A percentile compares a stretch with the other conserved stretches of the same genome.
These are phyloP conservation scores for Bradysia coprophila DNA, from an alignment of 1,140 invertebrate genomes.

Conservation along the genomic window DNA sequence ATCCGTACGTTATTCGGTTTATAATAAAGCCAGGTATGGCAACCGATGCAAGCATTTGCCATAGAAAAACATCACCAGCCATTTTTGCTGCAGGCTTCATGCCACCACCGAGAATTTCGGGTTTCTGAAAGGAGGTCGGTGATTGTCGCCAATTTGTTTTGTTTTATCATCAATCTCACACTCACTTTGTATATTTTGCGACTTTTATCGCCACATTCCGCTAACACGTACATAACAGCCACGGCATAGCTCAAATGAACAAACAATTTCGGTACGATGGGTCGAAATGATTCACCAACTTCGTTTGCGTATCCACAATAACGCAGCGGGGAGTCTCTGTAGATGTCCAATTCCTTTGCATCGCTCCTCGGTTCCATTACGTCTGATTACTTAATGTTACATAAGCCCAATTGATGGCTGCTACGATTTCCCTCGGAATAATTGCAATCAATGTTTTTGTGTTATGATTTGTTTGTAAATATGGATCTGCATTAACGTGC, in stretches of 20 bases:
- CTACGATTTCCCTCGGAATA: too few relatives aligned
- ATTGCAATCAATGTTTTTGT: too few relatives aligned
- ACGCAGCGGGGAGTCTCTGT: too few relatives aligned
- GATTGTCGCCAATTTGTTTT: neutral
- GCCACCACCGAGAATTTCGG: neutral
- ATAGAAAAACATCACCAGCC: constrained; percentile 66
- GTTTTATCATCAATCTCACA: constrained; percentile 2
- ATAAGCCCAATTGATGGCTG: too few relatives aligned
- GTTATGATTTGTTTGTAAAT: too few relatives aligned
- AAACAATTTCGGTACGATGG: constrained; percentile 47
- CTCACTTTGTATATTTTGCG: constrained; percentile 41
- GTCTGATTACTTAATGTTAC: too few relatives aligned
- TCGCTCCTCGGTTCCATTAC: too few relatives aligned
- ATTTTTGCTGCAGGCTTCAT: constrained; percentile 29
- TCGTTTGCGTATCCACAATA: constrained; percentile 82
- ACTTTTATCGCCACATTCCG: constrained; percentile 72
- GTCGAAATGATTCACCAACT: constrained; percentile 82
- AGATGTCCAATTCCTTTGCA: too few relatives aligned
- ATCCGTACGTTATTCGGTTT: constrained; percentile 29
- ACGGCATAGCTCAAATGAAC: constrained; percentile 66
- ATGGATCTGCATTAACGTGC: too few relatives aligned
- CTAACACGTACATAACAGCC: constrained; percentile 68
- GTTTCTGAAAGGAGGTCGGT: neutral
- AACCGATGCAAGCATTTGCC: constrained; percentile 88
- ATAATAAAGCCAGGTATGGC: constrained; percentile 83